Evolutionary conservation across 2,888 invertebrate species (phyloP).

Genomic region (Bugulina stolonifera): DNA sequence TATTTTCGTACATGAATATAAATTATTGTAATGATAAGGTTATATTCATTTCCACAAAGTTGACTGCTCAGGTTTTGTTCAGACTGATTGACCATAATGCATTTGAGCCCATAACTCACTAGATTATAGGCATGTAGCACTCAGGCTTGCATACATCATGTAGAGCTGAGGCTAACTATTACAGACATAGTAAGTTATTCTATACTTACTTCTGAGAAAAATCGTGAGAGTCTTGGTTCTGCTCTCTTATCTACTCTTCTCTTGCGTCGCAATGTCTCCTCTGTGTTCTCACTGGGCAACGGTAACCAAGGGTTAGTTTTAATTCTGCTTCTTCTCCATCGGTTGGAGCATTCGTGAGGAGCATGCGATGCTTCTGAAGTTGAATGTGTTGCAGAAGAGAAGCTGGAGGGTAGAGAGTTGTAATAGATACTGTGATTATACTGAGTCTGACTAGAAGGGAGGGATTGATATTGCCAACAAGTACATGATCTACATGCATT

Average conservation of each 20-base stretch:
- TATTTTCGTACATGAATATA: background rate
- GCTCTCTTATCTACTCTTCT: slow-evolving; percentile 7
- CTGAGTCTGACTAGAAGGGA: background rate
- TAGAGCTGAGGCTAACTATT: background rate
- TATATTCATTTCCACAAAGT: no score
- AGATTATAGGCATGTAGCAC: background rate
- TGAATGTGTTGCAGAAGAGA: background rate
- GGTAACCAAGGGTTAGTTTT: slow-evolving; percentile 22
- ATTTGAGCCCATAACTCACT: no score
- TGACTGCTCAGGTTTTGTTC: no score
- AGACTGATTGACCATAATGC: no score
- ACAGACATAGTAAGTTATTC: background rate
- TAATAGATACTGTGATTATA: background rate
- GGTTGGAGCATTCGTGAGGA: background rate
- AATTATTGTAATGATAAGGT: background rate
- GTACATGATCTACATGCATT: background rate
- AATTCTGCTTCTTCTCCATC: slow-evolving; percentile 16
- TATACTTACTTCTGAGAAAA: slow-evolving; percentile 8
- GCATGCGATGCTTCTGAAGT: background rate
- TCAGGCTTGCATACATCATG: background rate
- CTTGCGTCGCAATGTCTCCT: background rate
- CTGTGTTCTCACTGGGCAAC: background rate
- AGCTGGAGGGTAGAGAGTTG: slow-evolving; percentile 18
- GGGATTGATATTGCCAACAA: background rate
- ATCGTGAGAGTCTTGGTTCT: background rate